Percentiles rank a stretch among this genome's conserved stretches.
Conservation (phyloP, 2,888 invertebrate species). For the Cancer borealis region DNA sequence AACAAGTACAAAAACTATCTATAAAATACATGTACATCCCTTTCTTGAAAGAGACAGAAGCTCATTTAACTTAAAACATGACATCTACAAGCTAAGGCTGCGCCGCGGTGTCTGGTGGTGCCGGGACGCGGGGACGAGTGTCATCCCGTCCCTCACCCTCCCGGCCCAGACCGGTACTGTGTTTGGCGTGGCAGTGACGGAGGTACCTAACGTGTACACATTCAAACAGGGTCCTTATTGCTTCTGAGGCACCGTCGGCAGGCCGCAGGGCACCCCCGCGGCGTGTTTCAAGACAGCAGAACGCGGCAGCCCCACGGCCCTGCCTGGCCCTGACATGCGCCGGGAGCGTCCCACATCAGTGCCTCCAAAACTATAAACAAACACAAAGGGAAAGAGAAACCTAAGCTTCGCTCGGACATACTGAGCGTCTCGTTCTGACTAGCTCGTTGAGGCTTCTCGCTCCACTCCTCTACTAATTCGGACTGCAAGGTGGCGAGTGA, state of each 20-base stretch:
- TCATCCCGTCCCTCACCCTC: neutral
- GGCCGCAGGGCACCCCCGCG: conserved; percentile 10
- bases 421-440: conserved; percentile 9
- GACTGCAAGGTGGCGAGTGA: conserved; percentile 28
- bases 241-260: conserved; percentile 53
- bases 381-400: conserved; percentile 18
- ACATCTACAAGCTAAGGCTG: conserved; percentile 27
- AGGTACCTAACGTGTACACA: conserved; percentile 52
- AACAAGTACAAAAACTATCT: conserved; percentile 37
- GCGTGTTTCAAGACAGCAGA: neutral
- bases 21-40: neutral
- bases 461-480: conserved; percentile 18
- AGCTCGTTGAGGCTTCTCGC: conserved; percentile 19
- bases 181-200: conserved; percentile 61
- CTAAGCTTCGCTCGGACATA: conserved; percentile 9
- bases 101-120: neutral
- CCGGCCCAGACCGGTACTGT: conserved; percentile 48
- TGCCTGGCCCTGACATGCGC: neutral
- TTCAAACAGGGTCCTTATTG: conserved; percentile 50
- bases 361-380: neutral
- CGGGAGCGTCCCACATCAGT: conserved; percentile 1
- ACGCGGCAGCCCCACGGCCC: neutral
- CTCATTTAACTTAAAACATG: conserved; percentile 9
- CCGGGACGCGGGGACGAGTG: neutral
- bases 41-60: neutral